These are phyloP conservation scores for Chromobotia macracanthus DNA, from an alignment of 2,797 vertebrate genomes.

Conservation along the genomic window DNA sequence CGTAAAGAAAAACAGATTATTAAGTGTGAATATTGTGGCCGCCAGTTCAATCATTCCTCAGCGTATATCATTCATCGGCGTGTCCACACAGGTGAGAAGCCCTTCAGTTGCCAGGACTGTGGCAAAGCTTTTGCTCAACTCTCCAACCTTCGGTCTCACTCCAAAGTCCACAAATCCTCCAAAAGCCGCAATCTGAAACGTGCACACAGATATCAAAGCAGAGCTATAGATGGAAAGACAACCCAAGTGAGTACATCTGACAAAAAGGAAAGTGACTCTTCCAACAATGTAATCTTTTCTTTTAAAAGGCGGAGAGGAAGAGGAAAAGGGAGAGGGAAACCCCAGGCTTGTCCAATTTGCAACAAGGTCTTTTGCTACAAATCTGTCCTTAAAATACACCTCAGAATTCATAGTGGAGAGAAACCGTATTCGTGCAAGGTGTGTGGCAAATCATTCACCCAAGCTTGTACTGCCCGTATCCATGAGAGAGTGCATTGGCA, in stretches of 20 bases:
- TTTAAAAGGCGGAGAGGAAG: slow-evolving; percentile 32
- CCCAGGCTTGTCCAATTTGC: slow-evolving; percentile 73
- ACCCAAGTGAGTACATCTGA: background rate
- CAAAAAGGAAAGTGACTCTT: slow-evolving; percentile 29
- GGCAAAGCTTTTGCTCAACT: slow-evolving; percentile 77
- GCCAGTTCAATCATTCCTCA: slow-evolving; percentile 73
- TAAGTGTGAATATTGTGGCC: slow-evolving; percentile 73
- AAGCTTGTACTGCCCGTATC: slow-evolving; percentile 75
- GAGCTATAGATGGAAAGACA: background rate
- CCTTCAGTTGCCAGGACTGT: slow-evolving; percentile 75
- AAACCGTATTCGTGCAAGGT: slow-evolving; percentile 80
- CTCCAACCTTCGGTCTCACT: slow-evolving; percentile 78
- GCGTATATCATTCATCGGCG: slow-evolving; percentile 78
- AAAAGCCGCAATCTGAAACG: slow-evolving; percentile 32
- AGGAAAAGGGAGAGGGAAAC: slow-evolving; percentile 39
- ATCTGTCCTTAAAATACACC: slow-evolving; percentile 77
- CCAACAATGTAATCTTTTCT: slow-evolving; percentile 14
- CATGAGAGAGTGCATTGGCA: slow-evolving; percentile 82
- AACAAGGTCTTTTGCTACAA: slow-evolving; percentile 76
- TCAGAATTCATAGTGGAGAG: slow-evolving; percentile 80
- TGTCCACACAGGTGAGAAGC: slow-evolving; percentile 79
- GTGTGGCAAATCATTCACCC: slow-evolving; percentile 79
- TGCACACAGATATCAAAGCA: slow-evolving; percentile 15
- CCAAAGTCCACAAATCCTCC: slow-evolving; percentile 60
- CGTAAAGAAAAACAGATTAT: slow-evolving; percentile 56